Percentiles rank a stretch among this genome's conserved stretches.
Evolutionary conservation across 2,113 vertebrate species (phyloP).

Genomic region (Pangasianodon hypophthalmus): DNA sequence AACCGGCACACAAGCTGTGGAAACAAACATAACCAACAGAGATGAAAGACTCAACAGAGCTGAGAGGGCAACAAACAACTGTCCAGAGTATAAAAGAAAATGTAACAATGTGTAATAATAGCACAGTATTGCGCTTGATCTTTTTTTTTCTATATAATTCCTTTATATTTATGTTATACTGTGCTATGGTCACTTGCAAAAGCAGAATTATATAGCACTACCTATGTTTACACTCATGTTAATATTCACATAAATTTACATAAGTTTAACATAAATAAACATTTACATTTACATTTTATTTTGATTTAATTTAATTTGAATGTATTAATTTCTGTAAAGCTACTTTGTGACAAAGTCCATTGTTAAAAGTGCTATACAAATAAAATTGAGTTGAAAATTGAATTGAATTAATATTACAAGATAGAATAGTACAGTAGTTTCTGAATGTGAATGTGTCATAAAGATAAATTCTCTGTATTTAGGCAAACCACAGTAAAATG

Average conservation of each 20-base stretch:
- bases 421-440: not conserved
- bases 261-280: too few relatives aligned
- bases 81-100: not conserved
- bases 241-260: too few relatives aligned
- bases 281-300: too few relatives aligned
- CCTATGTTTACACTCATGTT: not conserved
- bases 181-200: not conserved
- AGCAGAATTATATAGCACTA: not conserved
- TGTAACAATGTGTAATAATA: slow-evolving; percentile 8
- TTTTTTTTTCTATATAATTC: not conserved
- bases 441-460: not conserved
- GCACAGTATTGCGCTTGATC: not conserved
- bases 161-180: not conserved
- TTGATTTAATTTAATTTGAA: too few relatives aligned
- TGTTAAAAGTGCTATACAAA: too few relatives aligned
- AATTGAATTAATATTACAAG: not conserved
- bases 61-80: not conserved
- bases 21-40: slow-evolving; percentile 32
- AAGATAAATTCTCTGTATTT: not conserved
- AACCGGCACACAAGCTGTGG: slow-evolving; percentile 83
- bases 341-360: too few relatives aligned
- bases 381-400: too few relatives aligned
- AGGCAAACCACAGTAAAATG: not conserved
- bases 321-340: too few relatives aligned
- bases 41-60: slow-evolving; percentile 40